Evolutionary conservation across 2,797 vertebrate genomes (phyloP).

Genomic region (Anguilla pacifica): DNA sequence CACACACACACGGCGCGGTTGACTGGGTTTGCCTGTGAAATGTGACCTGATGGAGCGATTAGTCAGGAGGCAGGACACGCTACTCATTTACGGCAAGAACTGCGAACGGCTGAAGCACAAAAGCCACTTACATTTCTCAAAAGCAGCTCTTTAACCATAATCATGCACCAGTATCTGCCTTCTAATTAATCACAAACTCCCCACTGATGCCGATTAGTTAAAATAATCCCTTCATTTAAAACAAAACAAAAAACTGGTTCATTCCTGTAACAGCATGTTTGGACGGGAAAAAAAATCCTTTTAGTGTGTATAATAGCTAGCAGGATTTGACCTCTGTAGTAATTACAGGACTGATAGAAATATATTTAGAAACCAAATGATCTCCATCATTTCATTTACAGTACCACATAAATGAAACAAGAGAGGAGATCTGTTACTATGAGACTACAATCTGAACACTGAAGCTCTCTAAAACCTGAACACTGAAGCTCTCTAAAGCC

Average conservation of each 20-base stretch:
- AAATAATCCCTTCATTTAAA: constrained; percentile 12
- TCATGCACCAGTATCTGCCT: neutral
- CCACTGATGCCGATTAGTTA: neutral
- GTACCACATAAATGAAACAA: neutral
- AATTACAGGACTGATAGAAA: constrained; percentile 14
- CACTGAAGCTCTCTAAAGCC: neutral
- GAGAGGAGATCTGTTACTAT: neutral
- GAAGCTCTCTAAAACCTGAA: neutral
- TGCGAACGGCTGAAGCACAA: neutral
- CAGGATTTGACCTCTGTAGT: neutral
- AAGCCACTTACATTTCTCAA: constrained; percentile 14
- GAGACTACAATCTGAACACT: neutral
- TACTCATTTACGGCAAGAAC: constrained; percentile 62
- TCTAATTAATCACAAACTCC: constrained; percentile 11
- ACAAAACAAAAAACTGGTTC: neutral
- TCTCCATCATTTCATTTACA: neutral
- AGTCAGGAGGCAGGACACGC: constrained; percentile 35
- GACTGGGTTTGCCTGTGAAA: constrained; percentile 44
- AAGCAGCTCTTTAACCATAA: neutral
- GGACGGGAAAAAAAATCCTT: neutral
- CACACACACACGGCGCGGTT: neutral
- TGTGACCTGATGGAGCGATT: constrained; percentile 47
- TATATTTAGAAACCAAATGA: neutral
- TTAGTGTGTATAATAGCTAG: neutral
- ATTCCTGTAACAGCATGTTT: constrained; percentile 2